Base-by-base conservation (phyloP, 2,113 vertebrate genomes). In the Bufo gargarizans region DNA sequence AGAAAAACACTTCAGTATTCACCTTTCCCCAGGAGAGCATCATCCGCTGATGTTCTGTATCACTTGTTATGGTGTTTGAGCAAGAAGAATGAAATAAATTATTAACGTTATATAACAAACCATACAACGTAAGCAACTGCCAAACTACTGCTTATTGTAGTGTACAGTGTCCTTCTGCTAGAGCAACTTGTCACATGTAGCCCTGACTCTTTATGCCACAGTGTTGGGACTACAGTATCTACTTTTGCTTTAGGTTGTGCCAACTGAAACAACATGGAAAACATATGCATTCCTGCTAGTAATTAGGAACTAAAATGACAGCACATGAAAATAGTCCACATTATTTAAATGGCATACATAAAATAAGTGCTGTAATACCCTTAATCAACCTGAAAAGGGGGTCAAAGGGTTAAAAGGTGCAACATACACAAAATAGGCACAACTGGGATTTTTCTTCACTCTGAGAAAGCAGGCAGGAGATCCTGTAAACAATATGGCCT, bases 1-100 rank as follows among this genome's bases (percentile, higher is more conserved):
- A 61, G 56, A 45, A 61, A 33, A 17, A 61, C 55, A 2, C 10
- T 19, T 10, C 11, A 49, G 11, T 58, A 58, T 59, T 81, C 47
- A 82, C 47, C 61, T 45, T 67, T 50, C 56, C 80, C 61, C 43
- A 20, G 58, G 79, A 81, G 56, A 81, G 16, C 56, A 9, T 82
- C 79, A 10, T 8, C 22, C 16, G 7, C 43, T 63, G 45, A 67
- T n/a, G 47, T 2, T 67, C 6, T 65, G 6, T 5, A 49, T 65
- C 8, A 5, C 56, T 61, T 59, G 55, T 80, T 45, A 65, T 49
- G 65, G 47, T 6, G 43, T 50, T 82, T 22, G 33, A 11, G n/a
- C 17, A 82, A 63, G 9, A 1, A 65, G 80, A 45, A 82, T 49
- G 80, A 50, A 82, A 67, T 20, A n/a, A 43, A 20, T 82, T 65